Conservation (phyloP, 2,113 vertebrate genomes). For the Gobio gobio region DNA sequence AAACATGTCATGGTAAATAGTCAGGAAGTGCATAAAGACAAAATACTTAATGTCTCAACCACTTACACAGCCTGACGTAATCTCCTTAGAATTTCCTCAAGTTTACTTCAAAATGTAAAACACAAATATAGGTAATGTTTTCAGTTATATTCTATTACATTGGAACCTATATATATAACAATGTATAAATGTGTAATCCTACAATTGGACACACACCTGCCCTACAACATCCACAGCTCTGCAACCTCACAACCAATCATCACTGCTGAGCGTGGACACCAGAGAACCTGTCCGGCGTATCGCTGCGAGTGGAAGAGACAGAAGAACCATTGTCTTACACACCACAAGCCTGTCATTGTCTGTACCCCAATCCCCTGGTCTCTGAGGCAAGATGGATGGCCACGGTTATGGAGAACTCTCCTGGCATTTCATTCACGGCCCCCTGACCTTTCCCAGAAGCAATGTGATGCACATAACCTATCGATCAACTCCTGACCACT, state of each 20-base stretch:
- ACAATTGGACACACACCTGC: not conserved
- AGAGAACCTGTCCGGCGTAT: not conserved
- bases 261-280: not conserved
- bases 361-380: slow-evolving; percentile 15
- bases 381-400: slow-evolving; percentile 67
- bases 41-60: too few species aligned
- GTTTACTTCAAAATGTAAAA: too few species aligned
- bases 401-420: slow-evolving; percentile 62
- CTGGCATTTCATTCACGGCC: slow-evolving; percentile 58
- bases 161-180: too few species aligned
- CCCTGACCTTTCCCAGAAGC: slow-evolving; percentile 65
- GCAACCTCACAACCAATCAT: slow-evolving; percentile 11
- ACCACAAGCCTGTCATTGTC: slow-evolving; percentile 10
- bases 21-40: too few species aligned
- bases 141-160: too few species aligned
- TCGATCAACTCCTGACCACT: slow-evolving; percentile 62
- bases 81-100: too few species aligned
- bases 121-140: too few species aligned
- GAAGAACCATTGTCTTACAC: slow-evolving; percentile 12
- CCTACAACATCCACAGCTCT: not conserved
- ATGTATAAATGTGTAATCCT: too few species aligned
- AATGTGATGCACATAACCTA: slow-evolving; percentile 61
- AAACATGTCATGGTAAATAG: too few species aligned
- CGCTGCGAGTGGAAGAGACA: not conserved
- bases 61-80: too few species aligned